Percentiles rank a stretch among this genome's conserved stretches.
phyloP scores from a whole-genome alignment of 2,888 invertebrate species.

The Eupsilia transversa region DNA sequence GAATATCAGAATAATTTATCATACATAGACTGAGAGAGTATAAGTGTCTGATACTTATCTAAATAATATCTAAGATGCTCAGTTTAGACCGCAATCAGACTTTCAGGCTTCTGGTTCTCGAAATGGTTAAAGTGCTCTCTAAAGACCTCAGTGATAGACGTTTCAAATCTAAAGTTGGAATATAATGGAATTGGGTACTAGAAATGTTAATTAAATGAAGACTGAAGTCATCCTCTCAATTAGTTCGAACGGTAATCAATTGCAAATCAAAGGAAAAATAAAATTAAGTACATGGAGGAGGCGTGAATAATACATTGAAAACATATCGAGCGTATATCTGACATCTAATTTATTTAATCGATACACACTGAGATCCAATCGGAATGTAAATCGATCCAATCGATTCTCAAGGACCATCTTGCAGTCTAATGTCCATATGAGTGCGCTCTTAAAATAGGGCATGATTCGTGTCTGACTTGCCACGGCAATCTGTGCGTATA shows the following conservation, averaged over 20 bases:
- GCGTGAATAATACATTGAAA: constrained; percentile 36
- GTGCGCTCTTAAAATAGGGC: constrained; percentile 59
- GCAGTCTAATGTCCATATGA: constrained; percentile 57
- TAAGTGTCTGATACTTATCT: constrained; percentile 28
- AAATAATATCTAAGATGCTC: constrained; percentile 31
- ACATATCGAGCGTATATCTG: constrained; percentile 28
- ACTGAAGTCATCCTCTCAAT: background rate
- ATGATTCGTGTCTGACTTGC: constrained; percentile 46
- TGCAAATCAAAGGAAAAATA: constrained; percentile 34
- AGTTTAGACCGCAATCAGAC: constrained; percentile 33
- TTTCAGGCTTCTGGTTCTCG: constrained; percentile 15
- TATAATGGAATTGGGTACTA: constrained; percentile 9
- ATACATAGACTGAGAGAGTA: constrained; percentile 16
- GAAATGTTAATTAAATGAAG: constrained; percentile 25
- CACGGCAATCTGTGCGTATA: constrained; percentile 21
- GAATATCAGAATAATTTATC: constrained; percentile 42
- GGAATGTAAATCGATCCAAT: constrained; percentile 66
- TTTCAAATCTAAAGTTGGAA: constrained; percentile 22
- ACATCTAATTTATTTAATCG: constrained; percentile 60
- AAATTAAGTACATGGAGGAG: constrained; percentile 41
- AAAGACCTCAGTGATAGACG: constrained; percentile 13
- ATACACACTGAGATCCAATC: constrained; percentile 57
- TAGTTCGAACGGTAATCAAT: background rate
- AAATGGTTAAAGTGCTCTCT: constrained; percentile 48
- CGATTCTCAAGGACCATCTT: constrained; percentile 66